These are phyloP conservation scores for Odontamblyopus rebecca DNA, from an alignment of 2,797 vertebrate species.

Conservation along the genomic window DNA sequence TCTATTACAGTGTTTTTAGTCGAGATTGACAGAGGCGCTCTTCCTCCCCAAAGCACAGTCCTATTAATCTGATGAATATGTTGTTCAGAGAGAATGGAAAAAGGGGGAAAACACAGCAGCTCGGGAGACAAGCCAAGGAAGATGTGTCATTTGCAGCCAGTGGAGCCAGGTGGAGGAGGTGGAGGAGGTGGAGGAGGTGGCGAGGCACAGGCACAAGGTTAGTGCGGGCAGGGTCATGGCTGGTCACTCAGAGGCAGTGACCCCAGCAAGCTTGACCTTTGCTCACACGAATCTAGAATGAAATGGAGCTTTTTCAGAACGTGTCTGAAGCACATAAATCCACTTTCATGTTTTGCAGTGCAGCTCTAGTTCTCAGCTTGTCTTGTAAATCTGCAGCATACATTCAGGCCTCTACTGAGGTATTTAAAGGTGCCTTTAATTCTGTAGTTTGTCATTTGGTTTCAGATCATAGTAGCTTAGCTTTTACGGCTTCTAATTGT, in stretches of 20 bases:
- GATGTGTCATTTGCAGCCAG: slow-evolving; percentile 36
- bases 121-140: slow-evolving; percentile 47
- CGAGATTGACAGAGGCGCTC: slow-evolving; percentile 55
- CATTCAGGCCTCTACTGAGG: not conserved
- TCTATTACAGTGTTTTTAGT: slow-evolving; percentile 44
- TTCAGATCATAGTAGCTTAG: no score
- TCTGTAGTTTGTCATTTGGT: not conserved
- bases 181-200: slow-evolving; percentile 28
- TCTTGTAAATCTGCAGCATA: not conserved
- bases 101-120: slow-evolving; percentile 39
- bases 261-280: slow-evolving; percentile 33
- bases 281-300: slow-evolving; percentile 17
- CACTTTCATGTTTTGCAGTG: not conserved
- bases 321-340: slow-evolving; percentile 1
- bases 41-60: slow-evolving; percentile 56
- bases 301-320: slow-evolving; percentile 10
- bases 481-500: not conserved
- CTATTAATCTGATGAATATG: slow-evolving; percentile 78
- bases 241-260: slow-evolving; percentile 29
- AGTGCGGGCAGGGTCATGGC: slow-evolving; percentile 11
- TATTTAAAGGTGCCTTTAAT: not conserved
- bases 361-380: not conserved
- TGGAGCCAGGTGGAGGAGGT: slow-evolving; percentile 33
- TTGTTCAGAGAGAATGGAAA: slow-evolving; percentile 54
- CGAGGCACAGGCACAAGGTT: slow-evolving; percentile 19